These are phyloP conservation scores for Prosopocoilus inquinatus DNA, from an alignment of 2,888 invertebrate genomes.

Conservation along the genomic window DNA sequence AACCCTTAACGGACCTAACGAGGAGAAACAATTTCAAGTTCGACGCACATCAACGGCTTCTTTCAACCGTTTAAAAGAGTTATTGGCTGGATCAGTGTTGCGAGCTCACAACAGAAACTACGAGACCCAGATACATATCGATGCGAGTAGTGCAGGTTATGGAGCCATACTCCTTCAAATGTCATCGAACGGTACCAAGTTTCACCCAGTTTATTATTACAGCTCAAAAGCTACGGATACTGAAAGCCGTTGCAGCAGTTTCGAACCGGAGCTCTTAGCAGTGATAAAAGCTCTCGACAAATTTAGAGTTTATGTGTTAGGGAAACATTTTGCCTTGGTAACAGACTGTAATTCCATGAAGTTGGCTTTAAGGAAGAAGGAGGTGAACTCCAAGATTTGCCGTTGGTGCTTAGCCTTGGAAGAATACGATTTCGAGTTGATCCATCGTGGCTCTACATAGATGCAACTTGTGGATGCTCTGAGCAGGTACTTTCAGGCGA, in stretches of 20 bases:
- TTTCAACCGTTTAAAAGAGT: no score
- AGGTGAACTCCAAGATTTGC: slow-evolving; percentile 6
- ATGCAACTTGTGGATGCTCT: no score
- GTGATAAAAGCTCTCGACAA: slow-evolving; percentile 39
- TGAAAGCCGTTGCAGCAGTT: slow-evolving; percentile 38
- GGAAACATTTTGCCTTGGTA: slow-evolving; percentile 35
- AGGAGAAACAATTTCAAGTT: no score
- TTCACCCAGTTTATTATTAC: slow-evolving; percentile 37
- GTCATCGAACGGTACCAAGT: slow-evolving; percentile 22
- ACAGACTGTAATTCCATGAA: slow-evolving; percentile 41
- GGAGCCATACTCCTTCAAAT: slow-evolving; percentile 34
- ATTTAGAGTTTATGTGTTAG: slow-evolving; percentile 38
- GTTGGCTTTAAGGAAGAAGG: slow-evolving; percentile 38
- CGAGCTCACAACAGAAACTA: slow-evolving; percentile 19
- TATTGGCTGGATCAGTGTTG: slow-evolving; percentile 19
- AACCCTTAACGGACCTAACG: no score
- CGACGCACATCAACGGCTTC: no score
- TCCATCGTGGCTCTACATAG: no score
- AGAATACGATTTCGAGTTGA: no score
- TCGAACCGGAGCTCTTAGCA: slow-evolving; percentile 42
- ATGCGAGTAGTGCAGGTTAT: slow-evolving; percentile 31
- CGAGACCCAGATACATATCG: slow-evolving; percentile 29
- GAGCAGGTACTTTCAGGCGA: no score
- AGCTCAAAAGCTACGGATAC: slow-evolving; percentile 36
- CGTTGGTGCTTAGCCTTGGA: no score